These are phyloP conservation scores for Cotesia chilonis DNA, from an alignment of 1,140 invertebrate genomes.

Conservation along the genomic window DNA sequence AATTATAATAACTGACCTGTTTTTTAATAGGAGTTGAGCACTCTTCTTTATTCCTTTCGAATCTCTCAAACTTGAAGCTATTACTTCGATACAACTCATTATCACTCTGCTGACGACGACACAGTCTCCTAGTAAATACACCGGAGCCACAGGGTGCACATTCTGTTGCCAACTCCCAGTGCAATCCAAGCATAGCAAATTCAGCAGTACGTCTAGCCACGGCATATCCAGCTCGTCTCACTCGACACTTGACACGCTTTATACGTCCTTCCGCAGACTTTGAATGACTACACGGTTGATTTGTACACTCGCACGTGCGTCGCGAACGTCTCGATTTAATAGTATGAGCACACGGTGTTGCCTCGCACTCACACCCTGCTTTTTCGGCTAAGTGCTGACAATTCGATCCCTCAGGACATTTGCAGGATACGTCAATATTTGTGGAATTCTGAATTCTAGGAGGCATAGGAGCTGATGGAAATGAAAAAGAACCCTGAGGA, in stretches of 20 bases:
- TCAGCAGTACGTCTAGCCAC: conserved; percentile 62
- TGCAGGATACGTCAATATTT: conserved; percentile 41
- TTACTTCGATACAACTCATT: conserved; percentile 85
- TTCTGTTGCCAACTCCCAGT: conserved; percentile 60
- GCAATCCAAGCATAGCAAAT: conserved; percentile 59
- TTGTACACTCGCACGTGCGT: conserved; percentile 53
- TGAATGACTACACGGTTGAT: conserved; percentile 54
- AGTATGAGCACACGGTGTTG: conserved; percentile 56
- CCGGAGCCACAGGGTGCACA: conserved; percentile 61
- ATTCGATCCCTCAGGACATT: conserved; percentile 47
- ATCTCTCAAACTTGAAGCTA: conserved; percentile 85
- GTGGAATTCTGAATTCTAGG: conserved; percentile 34
- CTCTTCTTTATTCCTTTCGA: conserved; percentile 75
- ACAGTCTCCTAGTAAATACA: conserved; percentile 72
- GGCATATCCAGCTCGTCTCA: conserved; percentile 59
- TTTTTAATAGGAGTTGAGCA: conserved; percentile 64
- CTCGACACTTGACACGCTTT: conserved; percentile 60
- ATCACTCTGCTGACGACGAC: conserved; percentile 72
- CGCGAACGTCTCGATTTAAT: conserved; percentile 50
- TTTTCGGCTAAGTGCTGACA: conserved; percentile 44
- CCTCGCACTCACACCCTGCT: conserved; percentile 54
- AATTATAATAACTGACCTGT: conserved; percentile 61
- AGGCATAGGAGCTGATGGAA: conserved; percentile 38
- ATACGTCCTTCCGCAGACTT: conserved; percentile 56
- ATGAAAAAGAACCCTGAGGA: conserved; percentile 47